Conservation (phyloP, 2,113 vertebrate genomes). For the Halichoeres trimaculatus region DNA sequence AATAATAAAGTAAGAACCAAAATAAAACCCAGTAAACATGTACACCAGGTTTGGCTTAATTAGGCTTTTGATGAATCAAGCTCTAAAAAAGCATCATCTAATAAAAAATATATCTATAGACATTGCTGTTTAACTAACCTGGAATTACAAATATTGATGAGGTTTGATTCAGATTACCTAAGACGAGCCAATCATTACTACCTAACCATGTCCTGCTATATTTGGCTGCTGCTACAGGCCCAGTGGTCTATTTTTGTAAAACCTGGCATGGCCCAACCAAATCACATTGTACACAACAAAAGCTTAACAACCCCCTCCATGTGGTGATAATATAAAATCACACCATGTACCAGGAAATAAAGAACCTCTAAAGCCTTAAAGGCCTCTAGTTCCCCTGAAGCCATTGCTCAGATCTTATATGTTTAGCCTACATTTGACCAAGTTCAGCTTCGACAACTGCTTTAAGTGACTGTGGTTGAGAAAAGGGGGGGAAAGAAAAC, state of each 20-base stretch:
- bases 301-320: not conserved
- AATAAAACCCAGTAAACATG: no score
- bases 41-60: no score
- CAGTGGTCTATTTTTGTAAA: not conserved
- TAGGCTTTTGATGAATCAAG: not conserved
- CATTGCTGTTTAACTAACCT: not conserved
- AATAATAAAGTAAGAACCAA: no score
- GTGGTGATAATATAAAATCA: not conserved
- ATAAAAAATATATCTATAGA: no score
- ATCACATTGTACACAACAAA: not conserved
- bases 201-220: not conserved
- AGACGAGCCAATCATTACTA: not conserved
- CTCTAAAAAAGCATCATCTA: not conserved
- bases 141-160: not conserved
- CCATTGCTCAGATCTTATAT: not conserved
- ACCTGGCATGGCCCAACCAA: not conserved
- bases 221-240: not conserved
- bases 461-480: no score
- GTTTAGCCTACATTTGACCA: not conserved
- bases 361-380: slow-evolving; percentile 2
- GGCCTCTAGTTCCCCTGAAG: not conserved
- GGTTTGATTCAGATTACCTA: no score
- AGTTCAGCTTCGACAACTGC: not conserved
- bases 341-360: not conserved
- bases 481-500: no score